These are phyloP conservation scores for Tadarida brasiliensis DNA, from an alignment of 2,797 vertebrate genomes.

Conservation along the genomic window DNA sequence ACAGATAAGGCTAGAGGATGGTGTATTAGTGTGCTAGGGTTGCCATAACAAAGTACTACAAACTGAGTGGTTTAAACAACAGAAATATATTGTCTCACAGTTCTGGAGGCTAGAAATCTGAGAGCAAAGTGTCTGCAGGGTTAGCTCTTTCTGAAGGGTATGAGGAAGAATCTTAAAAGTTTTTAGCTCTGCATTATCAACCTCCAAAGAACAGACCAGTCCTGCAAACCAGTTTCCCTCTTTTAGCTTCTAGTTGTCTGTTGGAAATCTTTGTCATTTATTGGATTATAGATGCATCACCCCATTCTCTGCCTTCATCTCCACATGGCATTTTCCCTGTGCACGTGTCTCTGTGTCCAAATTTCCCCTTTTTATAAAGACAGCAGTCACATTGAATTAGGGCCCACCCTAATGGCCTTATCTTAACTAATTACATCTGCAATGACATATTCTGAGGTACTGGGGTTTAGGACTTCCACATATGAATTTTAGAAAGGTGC, in stretches of 20 bases:
- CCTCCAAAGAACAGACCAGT: slow-evolving; percentile 44
- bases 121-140: neutral
- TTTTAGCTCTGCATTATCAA: slow-evolving; percentile 45
- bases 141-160: neutral
- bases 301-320: neutral
- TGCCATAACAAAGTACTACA: neutral
- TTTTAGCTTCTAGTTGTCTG: neutral
- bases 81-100: slow-evolving; percentile 4
- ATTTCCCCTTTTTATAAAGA: slow-evolving; percentile 37
- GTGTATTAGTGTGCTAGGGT: neutral
- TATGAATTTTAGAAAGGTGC: neutral
- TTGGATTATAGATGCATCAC: neutral
- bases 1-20: neutral
- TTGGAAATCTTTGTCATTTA: neutral
- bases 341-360: neutral
- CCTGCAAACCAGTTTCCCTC: neutral
- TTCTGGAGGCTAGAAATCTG: neutral
- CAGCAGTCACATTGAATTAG: slow-evolving; percentile 23
- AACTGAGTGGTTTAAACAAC: neutral
- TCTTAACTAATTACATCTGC: slow-evolving; percentile 46
- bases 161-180: slow-evolving; percentile 51
- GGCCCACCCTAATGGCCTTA: neutral
- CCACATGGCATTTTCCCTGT: neutral
- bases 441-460: slow-evolving; percentile 41
- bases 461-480: neutral